Evolutionary conservation across 1,140 invertebrate species (phyloP).

Genomic region (Amphibalanus amphitrite): DNA sequence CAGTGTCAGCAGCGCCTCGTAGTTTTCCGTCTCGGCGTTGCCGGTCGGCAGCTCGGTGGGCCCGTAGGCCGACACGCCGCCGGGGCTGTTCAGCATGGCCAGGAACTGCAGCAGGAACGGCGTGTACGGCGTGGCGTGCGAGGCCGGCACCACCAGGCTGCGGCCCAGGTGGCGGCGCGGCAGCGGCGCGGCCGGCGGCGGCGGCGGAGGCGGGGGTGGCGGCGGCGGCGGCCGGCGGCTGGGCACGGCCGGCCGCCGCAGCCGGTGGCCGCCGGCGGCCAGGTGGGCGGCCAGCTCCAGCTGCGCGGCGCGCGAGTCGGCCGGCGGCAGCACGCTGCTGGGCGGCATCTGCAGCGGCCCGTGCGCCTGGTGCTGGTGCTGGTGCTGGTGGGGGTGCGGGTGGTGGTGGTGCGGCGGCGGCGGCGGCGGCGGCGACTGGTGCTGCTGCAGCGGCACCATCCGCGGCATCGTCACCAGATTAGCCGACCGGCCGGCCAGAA

Average conservation of each 20-base stretch:
- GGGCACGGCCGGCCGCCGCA: slow-evolving; percentile 6
- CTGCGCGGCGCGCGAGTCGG: slow-evolving; percentile 23
- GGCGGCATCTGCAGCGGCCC: slow-evolving; percentile 20
- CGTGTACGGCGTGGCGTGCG: slow-evolving; percentile 5
- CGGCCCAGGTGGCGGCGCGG: slow-evolving; percentile 24
- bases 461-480: neutral
- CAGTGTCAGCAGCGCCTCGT: slow-evolving; percentile 73
- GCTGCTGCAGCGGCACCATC: neutral
- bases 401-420: neutral
- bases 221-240: slow-evolving; percentile 24
- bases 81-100: slow-evolving; percentile 7
- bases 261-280: neutral
- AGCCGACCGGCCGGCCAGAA: neutral
- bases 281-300: slow-evolving; percentile 26
- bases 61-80: neutral
- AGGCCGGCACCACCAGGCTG: slow-evolving; percentile 5
- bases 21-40: slow-evolving; percentile 63
- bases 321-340: neutral
- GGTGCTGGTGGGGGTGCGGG: slow-evolving; percentile 2
- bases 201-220: slow-evolving; percentile 18
- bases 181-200: slow-evolving; percentile 26
- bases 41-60: slow-evolving; percentile 9
- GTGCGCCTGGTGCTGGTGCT: slow-evolving; percentile 19
- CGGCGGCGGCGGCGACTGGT: neutral
- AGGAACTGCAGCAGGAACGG: slow-evolving; percentile 9